Percentiles rank a stretch among this genome's conserved stretches.
These are phyloP conservation scores for Apteryx owenii DNA, from an alignment of 2,113 vertebrate genomes.

Conservation along the genomic window DNA sequence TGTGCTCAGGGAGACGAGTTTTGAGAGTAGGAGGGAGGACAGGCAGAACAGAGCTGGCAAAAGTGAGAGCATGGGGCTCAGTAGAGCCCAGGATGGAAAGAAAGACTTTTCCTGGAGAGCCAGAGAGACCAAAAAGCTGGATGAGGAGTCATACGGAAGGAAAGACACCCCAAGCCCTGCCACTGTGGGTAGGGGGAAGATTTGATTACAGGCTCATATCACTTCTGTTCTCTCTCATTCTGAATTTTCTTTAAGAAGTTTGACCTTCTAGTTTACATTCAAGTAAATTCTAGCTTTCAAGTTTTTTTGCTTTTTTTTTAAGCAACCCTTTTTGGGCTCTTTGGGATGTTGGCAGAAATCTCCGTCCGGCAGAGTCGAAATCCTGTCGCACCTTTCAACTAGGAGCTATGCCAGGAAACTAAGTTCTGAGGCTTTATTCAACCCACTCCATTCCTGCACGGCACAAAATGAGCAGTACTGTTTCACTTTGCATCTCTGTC, in stretches of 20 bases:
- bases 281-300: not conserved
- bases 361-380: not conserved
- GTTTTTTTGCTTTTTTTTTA: not conserved
- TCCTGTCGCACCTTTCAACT: not conserved
- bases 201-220: not conserved
- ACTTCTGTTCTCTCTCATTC: not conserved
- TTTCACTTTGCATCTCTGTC: not conserved
- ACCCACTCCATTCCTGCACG: not conserved
- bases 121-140: not conserved
- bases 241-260: not conserved
- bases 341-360: not conserved
- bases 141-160: not conserved
- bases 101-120: not conserved
- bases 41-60: not conserved
- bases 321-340: not conserved
- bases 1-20: not conserved
- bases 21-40: not conserved
- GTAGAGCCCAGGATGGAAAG: not conserved
- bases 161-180: not conserved
- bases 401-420: not conserved
- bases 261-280: not conserved
- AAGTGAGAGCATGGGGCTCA: not conserved
- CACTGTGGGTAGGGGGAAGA: not conserved
- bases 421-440: not conserved
- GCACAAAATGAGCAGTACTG: not conserved